Base-by-base conservation (phyloP, 2,113 vertebrate species). In the Notiomystis cincta region DNA sequence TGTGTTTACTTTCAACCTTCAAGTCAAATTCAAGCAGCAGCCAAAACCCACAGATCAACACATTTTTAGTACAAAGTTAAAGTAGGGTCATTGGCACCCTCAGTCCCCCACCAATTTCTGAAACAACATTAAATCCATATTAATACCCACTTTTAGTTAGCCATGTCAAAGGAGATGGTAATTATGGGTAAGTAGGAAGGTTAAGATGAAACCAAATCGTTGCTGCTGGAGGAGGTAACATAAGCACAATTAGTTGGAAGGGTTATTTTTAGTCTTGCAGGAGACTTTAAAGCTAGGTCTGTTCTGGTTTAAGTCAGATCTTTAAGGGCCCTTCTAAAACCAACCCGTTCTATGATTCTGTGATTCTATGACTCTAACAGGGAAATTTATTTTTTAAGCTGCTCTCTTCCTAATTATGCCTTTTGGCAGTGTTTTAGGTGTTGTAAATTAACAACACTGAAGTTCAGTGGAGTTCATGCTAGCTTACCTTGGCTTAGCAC, bases 1-100 rank as follows among this genome's bases (percentile, higher is more conserved):
- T 94, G 58, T 98, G 95, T 97, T 98, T 97, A 96, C 97, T 97
- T 97, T 97, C 93, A 93, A 95, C 94, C 79, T 97, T 97, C 84
- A 89, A 97, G 90, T 97, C 96, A 97, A 97, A 95, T 96, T 80
- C 69, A 91, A 78, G 75, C 83, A 89, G 94, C 86, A 97, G 53
- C 95, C 82, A 88, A 97, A 96, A 97, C 78, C 73, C 82, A 91
- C 79, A 86, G 94, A 86, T 94, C 87, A 95, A 86, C 75, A 84
- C 81, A 78, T 88, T 95, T 95, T 96, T 80, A 84, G 83, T 87
- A 42, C 75, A 83, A 88, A 82, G 50, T 77, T 76, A 93, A 96
- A 94, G 40, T 78, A 76, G 87, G 78, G 75, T 75, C 82, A 95
- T 75, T 93, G 72, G 18, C 53, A 91, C 78, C 67, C 94, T 92